These are phyloP conservation scores for Muschampia staudingeri DNA, from an alignment of 2,888 invertebrate genomes.

Conservation along the genomic window DNA sequence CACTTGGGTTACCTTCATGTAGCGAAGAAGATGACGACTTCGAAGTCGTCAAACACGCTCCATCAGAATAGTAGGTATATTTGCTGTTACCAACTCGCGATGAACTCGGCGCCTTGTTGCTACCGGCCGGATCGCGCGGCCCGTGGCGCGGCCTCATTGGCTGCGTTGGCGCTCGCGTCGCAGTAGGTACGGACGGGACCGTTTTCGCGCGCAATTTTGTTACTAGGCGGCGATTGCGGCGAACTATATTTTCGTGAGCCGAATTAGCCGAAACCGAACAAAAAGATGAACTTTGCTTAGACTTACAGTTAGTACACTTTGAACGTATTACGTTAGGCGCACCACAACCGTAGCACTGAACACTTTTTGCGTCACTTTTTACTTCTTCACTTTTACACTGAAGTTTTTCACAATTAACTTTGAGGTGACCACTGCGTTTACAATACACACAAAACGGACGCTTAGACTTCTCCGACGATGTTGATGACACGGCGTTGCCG, in stretches of 20 bases:
- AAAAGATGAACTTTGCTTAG: neutral
- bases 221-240: neutral
- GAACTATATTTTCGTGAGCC: neutral
- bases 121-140: neutral
- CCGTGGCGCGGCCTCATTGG: no score
- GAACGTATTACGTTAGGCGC: constrained; percentile 5
- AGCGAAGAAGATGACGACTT: neutral
- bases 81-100: neutral
- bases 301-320: neutral
- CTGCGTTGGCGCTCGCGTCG: neutral
- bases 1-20: neutral
- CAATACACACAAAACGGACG: neutral
- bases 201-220: neutral
- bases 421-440: neutral
- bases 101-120: neutral
- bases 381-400: neutral
- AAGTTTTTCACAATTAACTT: neutral
- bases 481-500: neutral
- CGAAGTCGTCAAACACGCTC: neutral
- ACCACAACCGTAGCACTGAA: constrained; percentile 7
- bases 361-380: neutral
- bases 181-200: neutral
- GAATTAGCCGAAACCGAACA: neutral
- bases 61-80: neutral
- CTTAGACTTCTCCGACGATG: constrained; percentile 1